A percentile compares a stretch with the other conserved stretches of the same genome.
These are phyloP conservation scores for Camponotus pennsylvanicus DNA, from an alignment of 1,140 invertebrate genomes.

Conservation along the genomic window DNA sequence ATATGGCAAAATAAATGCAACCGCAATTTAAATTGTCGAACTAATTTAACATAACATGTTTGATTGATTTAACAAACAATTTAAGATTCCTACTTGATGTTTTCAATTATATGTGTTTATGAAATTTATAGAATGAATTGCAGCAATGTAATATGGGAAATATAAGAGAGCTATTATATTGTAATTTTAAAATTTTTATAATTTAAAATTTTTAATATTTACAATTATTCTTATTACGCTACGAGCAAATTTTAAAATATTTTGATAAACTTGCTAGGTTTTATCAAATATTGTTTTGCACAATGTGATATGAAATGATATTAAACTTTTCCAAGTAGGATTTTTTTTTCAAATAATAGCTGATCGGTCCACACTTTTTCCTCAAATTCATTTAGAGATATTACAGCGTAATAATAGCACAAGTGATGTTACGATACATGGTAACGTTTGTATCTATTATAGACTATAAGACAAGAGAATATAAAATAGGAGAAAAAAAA, in stretches of 20 bases:
- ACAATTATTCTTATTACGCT: background rate
- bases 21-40: background rate
- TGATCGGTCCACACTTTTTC: background rate
- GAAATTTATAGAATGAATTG: background rate
- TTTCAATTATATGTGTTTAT: background rate
- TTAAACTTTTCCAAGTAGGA: background rate
- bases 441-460: slow-evolving; percentile 14
- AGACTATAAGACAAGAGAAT: background rate
- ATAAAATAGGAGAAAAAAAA: slow-evolving; percentile 19
- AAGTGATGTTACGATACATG: background rate
- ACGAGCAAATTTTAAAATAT: background rate
- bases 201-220: background rate
- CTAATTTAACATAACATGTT: background rate
- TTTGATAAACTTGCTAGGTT: background rate
- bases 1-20: background rate
- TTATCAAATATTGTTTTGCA: background rate
- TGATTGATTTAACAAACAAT: background rate
- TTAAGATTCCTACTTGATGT: background rate
- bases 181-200: background rate
- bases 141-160: background rate
- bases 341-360: background rate
- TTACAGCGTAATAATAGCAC: background rate
- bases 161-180: background rate
- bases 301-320: background rate
- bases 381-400: slow-evolving; percentile 8